phyloP scores from a whole-genome alignment of 2,797 vertebrate genomes.

The Girardinus metallicus region DNA sequence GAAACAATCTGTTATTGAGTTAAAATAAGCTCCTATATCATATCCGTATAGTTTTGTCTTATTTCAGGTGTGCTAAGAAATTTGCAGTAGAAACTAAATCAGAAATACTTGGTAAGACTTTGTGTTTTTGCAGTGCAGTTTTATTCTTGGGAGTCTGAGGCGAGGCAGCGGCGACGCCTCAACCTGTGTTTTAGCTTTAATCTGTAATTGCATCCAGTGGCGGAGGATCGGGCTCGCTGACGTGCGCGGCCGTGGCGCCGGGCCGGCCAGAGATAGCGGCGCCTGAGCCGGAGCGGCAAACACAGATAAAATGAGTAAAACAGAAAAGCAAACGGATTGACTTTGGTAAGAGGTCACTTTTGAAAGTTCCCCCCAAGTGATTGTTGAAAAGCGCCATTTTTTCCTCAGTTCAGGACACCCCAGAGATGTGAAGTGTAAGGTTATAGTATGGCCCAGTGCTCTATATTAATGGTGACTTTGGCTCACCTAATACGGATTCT shows the following conservation, averaged over 20 bases:
- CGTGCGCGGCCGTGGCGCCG: slow-evolving; percentile 32
- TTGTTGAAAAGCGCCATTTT: slow-evolving; percentile 76
- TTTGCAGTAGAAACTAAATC: no score
- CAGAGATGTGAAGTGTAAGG: slow-evolving; percentile 82
- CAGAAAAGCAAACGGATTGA: slow-evolving; percentile 74
- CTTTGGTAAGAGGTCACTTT: slow-evolving; percentile 83
- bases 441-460: slow-evolving; percentile 83
- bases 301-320: slow-evolving; percentile 64
- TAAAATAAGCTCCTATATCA: no score
- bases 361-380: slow-evolving; percentile 79
- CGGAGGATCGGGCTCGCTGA: slow-evolving; percentile 49
- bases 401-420: slow-evolving; percentile 77
- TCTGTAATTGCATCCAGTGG: slow-evolving; percentile 70
- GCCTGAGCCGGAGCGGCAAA: slow-evolving; percentile 63
- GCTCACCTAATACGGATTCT: slow-evolving; percentile 83
- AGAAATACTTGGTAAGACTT: no score
- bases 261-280: slow-evolving; percentile 51
- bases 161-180: slow-evolving; percentile 44
- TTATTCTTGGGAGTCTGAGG: slow-evolving; percentile 11
- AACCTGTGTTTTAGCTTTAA: slow-evolving; percentile 70
- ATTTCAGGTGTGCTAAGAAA: no score
- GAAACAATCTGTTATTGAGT: no score
- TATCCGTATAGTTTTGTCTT: no score
- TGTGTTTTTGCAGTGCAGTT: no score
- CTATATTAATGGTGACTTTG: slow-evolving; percentile 87